Evolutionary conservation across 2,113 vertebrate genomes (phyloP).

Genomic region (Crotalus helleri): DNA sequence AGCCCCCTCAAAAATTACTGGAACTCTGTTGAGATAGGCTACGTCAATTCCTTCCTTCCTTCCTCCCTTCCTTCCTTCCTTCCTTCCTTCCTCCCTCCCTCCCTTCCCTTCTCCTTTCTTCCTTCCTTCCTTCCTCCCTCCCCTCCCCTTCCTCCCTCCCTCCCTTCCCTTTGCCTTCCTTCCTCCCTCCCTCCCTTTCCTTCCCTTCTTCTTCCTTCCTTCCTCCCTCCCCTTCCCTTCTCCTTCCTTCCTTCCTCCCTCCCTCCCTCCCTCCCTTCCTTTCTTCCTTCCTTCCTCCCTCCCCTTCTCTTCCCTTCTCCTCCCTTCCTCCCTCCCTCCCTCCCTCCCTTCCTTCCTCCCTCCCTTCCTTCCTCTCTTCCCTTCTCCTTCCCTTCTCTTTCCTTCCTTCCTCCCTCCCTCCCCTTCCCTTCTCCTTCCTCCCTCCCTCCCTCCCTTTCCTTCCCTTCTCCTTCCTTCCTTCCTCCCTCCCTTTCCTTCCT

Average conservation of each 20-base stretch:
- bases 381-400: too few species aligned
- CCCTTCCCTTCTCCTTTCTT: rapidly evolving
- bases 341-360: too few species aligned
- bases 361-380: not conserved
- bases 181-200: not conserved
- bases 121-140: too few species aligned
- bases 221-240: too few species aligned
- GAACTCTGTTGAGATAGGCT: not conserved
- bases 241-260: not conserved
- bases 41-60: not conserved
- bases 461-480: not conserved
- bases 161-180: too few species aligned
- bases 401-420: too few species aligned
- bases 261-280: not conserved
- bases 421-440: rapidly evolving
- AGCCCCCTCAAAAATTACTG: not conserved
- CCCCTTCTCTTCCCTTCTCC: not conserved
- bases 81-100: too few species aligned
- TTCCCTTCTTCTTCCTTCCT: not conserved
- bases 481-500: not conserved
- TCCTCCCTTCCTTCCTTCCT: not conserved
- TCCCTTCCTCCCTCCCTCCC: not conserved
- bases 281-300: too few species aligned
- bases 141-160: rapidly evolving
- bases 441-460: rapidly evolving